Conservation (phyloP, 2,113 vertebrate species). For the Calypte anna region DNA sequence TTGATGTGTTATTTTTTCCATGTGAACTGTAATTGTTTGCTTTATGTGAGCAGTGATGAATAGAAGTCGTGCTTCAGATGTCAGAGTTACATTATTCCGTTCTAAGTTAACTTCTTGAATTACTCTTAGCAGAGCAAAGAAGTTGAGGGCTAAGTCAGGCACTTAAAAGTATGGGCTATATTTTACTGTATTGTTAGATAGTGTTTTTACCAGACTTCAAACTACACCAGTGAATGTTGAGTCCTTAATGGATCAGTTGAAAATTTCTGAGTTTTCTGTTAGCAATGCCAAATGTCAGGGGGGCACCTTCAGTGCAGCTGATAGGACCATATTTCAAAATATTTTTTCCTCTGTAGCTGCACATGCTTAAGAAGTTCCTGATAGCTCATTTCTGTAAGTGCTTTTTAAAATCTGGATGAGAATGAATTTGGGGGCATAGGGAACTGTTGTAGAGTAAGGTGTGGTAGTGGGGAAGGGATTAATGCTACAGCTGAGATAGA, state of each 20-base stretch:
- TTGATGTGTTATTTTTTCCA: slow-evolving; percentile 65
- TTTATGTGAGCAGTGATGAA: slow-evolving; percentile 21
- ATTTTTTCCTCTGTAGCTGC: not conserved
- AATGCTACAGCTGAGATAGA: not conserved
- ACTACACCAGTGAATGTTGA: not conserved
- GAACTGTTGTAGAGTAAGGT: not conserved
- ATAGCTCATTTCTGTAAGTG: not conserved
- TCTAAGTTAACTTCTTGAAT: slow-evolving; percentile 22
- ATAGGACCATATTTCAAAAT: not conserved
- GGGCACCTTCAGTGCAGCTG: not conserved
- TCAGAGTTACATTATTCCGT: not conserved
- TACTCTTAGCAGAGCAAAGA: not conserved
- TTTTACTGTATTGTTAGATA: not conserved
- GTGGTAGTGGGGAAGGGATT: not conserved
- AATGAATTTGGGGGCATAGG: not conserved
- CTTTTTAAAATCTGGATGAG: not conserved
- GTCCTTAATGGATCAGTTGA: not conserved
- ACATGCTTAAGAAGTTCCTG: rapidly evolving
- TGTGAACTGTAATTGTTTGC: slow-evolving; percentile 49
- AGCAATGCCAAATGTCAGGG: rapidly evolving
- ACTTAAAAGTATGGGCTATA: not conserved
- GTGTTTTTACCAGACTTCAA: not conserved
- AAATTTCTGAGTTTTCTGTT: not conserved
- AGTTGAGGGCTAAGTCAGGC: not conserved
- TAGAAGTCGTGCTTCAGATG: slow-evolving; percentile 26